These are phyloP conservation scores for Melanchra persicariae DNA, from an alignment of 2,888 invertebrate genomes.

Conservation along the genomic window DNA sequence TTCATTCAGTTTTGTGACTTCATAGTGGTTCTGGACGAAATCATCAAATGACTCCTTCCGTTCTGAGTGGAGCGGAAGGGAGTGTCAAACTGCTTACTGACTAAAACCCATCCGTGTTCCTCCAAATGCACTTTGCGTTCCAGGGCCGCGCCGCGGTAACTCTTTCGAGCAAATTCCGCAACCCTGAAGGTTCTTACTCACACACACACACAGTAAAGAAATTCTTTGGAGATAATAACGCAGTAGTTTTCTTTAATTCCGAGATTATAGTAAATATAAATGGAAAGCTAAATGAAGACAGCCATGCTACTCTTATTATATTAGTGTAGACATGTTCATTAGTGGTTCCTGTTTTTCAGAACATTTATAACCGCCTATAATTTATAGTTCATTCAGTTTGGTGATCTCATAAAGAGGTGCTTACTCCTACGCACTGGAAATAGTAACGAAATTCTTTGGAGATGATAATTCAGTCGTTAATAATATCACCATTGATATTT, in stretches of 20 bases:
- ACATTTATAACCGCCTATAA: conserved; percentile 19
- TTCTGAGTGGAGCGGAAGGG: too few species aligned
- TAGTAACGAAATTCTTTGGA: conserved; percentile 24
- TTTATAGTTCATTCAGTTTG: conserved; percentile 35
- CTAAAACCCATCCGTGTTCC: too few species aligned
- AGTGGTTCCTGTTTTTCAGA: conserved; percentile 30
- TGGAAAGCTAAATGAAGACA: background rate
- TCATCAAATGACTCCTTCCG: too few species aligned
- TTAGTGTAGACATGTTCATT: conserved; percentile 19
- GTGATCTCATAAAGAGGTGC: conserved; percentile 18
- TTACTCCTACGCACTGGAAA: conserved; percentile 23
- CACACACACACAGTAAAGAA: conserved; percentile 24
- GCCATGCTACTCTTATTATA: conserved; percentile 8
- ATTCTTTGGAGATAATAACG: conserved; percentile 35
- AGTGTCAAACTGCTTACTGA: too few species aligned
- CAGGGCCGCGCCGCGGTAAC: too few species aligned
- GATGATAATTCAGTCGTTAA: conserved; percentile 40
- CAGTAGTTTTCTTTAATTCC: conserved; percentile 20
- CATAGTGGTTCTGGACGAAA: too few species aligned
- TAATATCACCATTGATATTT: conserved; percentile 49
- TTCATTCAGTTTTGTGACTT: conserved; percentile 31
- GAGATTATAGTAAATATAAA: conserved; percentile 10
- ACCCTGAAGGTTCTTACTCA: conserved; percentile 22
- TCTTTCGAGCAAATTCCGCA: too few species aligned
- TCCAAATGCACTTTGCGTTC: too few species aligned